Evolutionary conservation across 2,113 vertebrate species (phyloP).

Genomic region (Electrona antarctica): DNA sequence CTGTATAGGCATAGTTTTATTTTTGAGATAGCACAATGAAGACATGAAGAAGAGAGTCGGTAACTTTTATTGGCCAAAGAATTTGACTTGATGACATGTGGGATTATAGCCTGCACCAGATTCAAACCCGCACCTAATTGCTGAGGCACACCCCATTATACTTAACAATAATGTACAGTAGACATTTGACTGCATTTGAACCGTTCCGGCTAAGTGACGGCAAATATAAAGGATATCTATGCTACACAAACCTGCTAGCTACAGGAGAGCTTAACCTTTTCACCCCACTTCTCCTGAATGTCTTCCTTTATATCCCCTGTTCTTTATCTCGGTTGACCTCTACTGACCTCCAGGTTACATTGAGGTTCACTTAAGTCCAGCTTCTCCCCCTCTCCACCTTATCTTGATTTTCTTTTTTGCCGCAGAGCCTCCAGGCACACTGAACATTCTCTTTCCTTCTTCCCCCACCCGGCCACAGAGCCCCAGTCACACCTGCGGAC

Average conservation of each 20-base stretch:
- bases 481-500: conserved; percentile 73
- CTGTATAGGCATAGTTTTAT: too few relatives aligned
- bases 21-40: background rate
- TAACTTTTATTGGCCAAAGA: conserved; percentile 9
- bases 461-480: conserved; percentile 34
- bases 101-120: background rate
- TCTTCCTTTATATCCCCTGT: conserved; percentile 50
- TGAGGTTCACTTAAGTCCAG: conserved; percentile 59
- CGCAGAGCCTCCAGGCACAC: conserved; percentile 53
- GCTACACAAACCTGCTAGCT: conserved; percentile 25
- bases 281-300: conserved; percentile 56
- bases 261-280: conserved; percentile 55
- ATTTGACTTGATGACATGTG: conserved; percentile 28
- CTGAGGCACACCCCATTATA: background rate
- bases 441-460: conserved; percentile 48
- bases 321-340: conserved; percentile 59
- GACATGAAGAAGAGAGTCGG: conserved; percentile 1
- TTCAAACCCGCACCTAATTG: conserved; percentile 2
- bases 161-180: conserved; percentile 1
- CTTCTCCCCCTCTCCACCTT: conserved; percentile 47
- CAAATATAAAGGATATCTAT: conserved; percentile 47
- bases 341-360: conserved; percentile 58
- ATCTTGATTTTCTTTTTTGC: conserved; percentile 61
- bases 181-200: conserved; percentile 25
- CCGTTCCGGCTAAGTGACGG: background rate